Evolutionary conservation across 2,113 vertebrate species (phyloP).

Genomic region (Catagonus wagneri): DNA sequence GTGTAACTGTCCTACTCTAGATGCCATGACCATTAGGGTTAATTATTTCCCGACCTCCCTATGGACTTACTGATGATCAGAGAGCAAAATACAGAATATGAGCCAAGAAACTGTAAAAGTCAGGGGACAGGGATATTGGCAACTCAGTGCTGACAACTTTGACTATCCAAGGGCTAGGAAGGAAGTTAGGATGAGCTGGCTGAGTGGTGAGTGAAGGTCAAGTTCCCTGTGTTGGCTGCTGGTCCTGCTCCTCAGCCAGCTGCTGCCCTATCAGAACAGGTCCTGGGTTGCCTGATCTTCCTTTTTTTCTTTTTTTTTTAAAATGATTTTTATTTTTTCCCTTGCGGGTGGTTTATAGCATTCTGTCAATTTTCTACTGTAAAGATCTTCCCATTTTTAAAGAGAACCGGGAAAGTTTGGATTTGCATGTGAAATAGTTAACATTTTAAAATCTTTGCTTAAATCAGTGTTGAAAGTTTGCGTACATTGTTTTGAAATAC

Average conservation of each 20-base stretch:
- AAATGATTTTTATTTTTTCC: too few species aligned
- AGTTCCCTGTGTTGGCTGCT: accelerated
- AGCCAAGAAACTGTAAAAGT: background rate
- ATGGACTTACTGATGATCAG: background rate
- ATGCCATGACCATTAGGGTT: too few species aligned
- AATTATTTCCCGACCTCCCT: too few species aligned
- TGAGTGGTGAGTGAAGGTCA: too few species aligned
- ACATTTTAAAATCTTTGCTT: background rate
- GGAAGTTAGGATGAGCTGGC: background rate
- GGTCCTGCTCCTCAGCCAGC: background rate
- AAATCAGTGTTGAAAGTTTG: background rate
- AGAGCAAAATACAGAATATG: background rate
- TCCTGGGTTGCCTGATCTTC: background rate
- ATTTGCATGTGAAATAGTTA: background rate
- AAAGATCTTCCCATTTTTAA: background rate
- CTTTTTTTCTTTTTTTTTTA: background rate
- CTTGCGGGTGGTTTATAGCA: too few species aligned
- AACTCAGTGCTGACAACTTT: background rate
- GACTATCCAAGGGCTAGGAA: background rate
- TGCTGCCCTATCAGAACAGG: background rate
- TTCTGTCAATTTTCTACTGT: too few species aligned
- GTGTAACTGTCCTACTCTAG: too few species aligned
- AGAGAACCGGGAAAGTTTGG: background rate
- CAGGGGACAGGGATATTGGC: background rate
- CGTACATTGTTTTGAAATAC: background rate